Base-by-base conservation (phyloP, 1,140 invertebrate genomes). In the Eubasilissa regina region DNA sequence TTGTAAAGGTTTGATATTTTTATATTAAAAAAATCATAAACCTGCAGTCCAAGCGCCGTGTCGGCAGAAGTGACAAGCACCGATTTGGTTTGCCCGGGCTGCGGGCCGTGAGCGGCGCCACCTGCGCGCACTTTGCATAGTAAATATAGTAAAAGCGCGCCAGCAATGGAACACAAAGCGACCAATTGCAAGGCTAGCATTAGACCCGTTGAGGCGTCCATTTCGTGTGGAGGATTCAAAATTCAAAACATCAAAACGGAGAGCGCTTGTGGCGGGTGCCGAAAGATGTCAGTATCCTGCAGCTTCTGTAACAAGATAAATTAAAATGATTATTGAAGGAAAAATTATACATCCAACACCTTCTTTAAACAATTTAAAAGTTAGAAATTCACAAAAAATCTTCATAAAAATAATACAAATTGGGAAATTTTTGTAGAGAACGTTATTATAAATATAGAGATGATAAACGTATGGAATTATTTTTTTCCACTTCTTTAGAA, bases 11-110 rank as follows among this genome's bases (percentile, higher is more conserved):
- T 25, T 3, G 10, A 43, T 64, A 64, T 64, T 64, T 64, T 68
- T 68, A 19, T 11, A 60, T n/a, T 3, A 51, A 51, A 3, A 51
- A 6, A 60, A 4, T 44, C 12, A 70, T 35, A 73, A 79, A 93
- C 91, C 88, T 94, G 94, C 78, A 95, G 86, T 12, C 94, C 94
- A 45, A 95, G 88, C 7, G 92, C 92, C 58, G 93, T 94, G 79
- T 95, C 94, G 70, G 93, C 93, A 43, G 92, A 94, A 4, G 94
- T 95, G n/a, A 95, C 91, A 44, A 95, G 88, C 9, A 95, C 92
- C 7, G 92, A 91, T 85, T 91, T 91, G 11, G 92, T 90, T 19
- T 88, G 89, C 74, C 90, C 91, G 10, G 83, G 75, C 9, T 83
- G 78, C 1, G 88, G 85, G 17, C 87, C 86, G 25, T 90, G 89